These are phyloP conservation scores for Acanthoscelides obtectus DNA, from an alignment of 2,888 invertebrate genomes.

Conservation along the genomic window DNA sequence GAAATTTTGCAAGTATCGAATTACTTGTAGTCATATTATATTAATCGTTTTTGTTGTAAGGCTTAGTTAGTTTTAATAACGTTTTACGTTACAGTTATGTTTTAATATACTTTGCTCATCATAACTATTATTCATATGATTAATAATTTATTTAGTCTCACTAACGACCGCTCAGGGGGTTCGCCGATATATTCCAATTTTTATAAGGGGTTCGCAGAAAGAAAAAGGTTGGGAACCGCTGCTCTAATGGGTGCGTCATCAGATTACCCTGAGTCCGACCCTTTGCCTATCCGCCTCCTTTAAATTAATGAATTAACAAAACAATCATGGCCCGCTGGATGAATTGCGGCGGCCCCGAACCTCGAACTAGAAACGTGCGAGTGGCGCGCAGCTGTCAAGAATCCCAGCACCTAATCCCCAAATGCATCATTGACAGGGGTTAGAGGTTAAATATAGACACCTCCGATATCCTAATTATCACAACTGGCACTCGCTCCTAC, in stretches of 20 bases:
- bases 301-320: slow-evolving; percentile 43
- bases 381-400: slow-evolving; percentile 41
- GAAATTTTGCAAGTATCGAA: no score
- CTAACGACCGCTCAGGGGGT: no score
- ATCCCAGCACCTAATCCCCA: slow-evolving; percentile 29
- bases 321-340: slow-evolving; percentile 33
- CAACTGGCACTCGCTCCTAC: neutral
- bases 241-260: neutral
- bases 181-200: no score
- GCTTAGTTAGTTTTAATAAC: no score
- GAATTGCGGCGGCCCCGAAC: slow-evolving; percentile 6
- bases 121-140: no score
- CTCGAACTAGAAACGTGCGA: slow-evolving; percentile 36
- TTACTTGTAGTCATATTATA: no score
- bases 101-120: no score
- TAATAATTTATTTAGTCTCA: no score
- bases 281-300: neutral
- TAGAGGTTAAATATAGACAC: slow-evolving; percentile 44
- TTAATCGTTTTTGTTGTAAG: no score
- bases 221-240: no score
- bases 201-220: no score
- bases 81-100: no score
- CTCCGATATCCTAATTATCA: neutral
- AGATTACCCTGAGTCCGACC: neutral
- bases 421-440: slow-evolving; percentile 40